Evolutionary conservation across 2,113 vertebrate species (phyloP), one percentile per base, ranked within the genome.

Genomic region (Desmodus rotundus): DNA sequence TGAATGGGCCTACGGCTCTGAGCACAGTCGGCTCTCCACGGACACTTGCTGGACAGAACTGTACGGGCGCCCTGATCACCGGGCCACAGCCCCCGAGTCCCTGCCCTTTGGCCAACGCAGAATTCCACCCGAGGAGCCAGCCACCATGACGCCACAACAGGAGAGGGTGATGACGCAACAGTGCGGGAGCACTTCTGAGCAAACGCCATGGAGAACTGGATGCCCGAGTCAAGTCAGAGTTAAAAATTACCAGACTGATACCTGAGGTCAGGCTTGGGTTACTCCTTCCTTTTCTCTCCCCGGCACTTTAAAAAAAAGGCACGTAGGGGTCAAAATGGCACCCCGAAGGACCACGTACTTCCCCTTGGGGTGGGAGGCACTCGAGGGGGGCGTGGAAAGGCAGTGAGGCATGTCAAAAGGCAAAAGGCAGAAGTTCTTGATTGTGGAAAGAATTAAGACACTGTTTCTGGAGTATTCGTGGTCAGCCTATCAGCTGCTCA

Each of bases 141-240:
- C 9, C 72, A 14, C n/a, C 1, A 13, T n/a, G n/a, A 93, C 0
- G 0, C n/a, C 0, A 0, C n/a, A 56, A 76, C 2, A 20, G 1
- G 1, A 17, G 13, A 38, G 24, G 33, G 17, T 78, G 33, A 61
- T 5, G 43, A 61, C 2, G n/a, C 2, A 54, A 84, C 3, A 7
- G 20, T 6, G 13, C 38, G 20, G 74, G 84, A 45, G 54, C 24
- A 10, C 38, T 68, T 73, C 93, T 52, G 72, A 76, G 43, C 41
- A 65, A 76, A 68, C 0, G 22, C 81, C 54, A 6, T 1, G 4
- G 33, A 61, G 52, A 67, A 45, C 2, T 13, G 8, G 54, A 50
- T 26, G 28, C 19, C 56, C 19, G 11, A 47, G 45, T 63, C 76
- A 22, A 80, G 63, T 63, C 68, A 26, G 38, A 93, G 63, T 67